Percentiles rank a stretch among this genome's conserved stretches.
Conservation (phyloP, 2,113 vertebrate genomes). For the Myocastor coypus region DNA sequence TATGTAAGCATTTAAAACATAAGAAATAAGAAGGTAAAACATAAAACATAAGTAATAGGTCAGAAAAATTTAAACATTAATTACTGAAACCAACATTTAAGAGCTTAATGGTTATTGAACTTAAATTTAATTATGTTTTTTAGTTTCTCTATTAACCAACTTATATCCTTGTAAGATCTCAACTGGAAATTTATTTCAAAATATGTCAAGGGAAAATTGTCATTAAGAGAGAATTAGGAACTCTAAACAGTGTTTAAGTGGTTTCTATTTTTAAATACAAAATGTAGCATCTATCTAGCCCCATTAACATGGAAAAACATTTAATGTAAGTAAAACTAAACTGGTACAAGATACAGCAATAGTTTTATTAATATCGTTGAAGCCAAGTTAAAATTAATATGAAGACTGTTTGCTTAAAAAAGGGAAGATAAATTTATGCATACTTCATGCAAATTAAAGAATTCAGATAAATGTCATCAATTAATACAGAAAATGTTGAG, state of each 20-base stretch:
- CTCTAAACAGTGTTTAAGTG: background rate
- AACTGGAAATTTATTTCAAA: conserved; percentile 10
- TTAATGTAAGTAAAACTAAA: conserved; percentile 27
- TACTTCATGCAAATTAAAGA: conserved; percentile 71
- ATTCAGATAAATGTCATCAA: conserved; percentile 67
- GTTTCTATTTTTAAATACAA: conserved; percentile 31
- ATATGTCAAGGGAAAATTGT: background rate
- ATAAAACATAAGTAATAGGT: no score
- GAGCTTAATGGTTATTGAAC: background rate
- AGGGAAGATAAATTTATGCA: background rate
- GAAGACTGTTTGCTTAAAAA: conserved; percentile 47
- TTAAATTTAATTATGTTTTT: conserved; percentile 58
- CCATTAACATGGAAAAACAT: conserved; percentile 35
- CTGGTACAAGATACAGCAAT: background rate
- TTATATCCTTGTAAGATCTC: conserved; percentile 13
- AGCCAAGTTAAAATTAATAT: conserved; percentile 59
- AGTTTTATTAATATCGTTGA: conserved; percentile 26
- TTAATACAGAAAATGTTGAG: conserved; percentile 63
- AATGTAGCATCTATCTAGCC: background rate
- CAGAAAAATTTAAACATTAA: conserved; percentile 42
- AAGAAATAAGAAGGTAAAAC: no score
- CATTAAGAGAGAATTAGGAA: conserved; percentile 4
- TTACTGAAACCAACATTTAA: background rate
- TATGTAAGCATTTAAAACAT: conserved; percentile 42
- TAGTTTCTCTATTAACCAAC: conserved; percentile 28